Conservation (phyloP, 2,888 invertebrate genomes). For the Clitarchus hookeri region DNA sequence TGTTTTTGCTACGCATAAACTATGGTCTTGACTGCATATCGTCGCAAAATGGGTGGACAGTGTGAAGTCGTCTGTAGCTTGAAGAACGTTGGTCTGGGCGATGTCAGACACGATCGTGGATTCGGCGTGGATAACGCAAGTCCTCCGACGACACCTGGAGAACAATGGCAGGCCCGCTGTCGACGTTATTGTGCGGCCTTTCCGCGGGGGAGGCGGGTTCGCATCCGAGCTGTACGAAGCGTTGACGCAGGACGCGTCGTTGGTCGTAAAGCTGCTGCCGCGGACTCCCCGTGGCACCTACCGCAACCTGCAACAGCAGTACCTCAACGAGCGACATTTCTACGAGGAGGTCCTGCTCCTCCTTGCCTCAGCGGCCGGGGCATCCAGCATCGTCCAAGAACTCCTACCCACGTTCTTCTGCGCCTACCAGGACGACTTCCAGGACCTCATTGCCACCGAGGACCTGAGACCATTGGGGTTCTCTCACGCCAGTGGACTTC, state of each 20-base stretch:
- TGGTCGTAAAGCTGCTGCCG: not conserved
- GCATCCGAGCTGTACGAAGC: not conserved
- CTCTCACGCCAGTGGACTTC: conserved; percentile 63
- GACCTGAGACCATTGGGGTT: not conserved
- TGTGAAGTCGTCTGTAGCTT: not conserved
- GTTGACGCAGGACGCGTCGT: not conserved
- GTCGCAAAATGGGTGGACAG: too few species aligned
- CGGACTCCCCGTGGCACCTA: not conserved
- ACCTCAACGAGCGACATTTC: not conserved
- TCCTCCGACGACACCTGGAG: not conserved
- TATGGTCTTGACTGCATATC: too few species aligned
- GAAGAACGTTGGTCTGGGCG: not conserved
- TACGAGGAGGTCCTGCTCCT: not conserved
- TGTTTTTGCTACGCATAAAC: too few species aligned
- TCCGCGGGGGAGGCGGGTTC: not conserved
- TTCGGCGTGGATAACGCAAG: not conserved
- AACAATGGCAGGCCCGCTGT: not conserved
- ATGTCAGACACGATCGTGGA: not conserved
- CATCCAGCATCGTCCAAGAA: too few species aligned
- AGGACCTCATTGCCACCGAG: not conserved
- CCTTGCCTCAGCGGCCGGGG: not conserved
- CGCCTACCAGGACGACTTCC: not conserved
- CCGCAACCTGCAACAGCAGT: not conserved
- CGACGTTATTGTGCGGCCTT: not conserved
- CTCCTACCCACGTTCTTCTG: too few species aligned